Conservation (phyloP, 2,797 vertebrate species). For the Echeneis naucrates region DNA sequence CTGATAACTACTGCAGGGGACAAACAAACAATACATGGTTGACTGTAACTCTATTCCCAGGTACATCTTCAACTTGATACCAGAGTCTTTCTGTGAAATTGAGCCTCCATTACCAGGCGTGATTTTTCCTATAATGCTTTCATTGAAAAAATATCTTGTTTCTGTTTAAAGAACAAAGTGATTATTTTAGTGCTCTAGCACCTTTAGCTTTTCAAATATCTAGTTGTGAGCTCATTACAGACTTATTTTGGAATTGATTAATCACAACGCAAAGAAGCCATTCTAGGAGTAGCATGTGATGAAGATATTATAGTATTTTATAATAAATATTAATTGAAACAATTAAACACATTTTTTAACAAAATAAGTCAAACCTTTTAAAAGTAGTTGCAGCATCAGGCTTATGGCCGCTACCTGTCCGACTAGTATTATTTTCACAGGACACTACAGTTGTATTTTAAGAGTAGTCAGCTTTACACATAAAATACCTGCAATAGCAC, state of each 20-base stretch:
- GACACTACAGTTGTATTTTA: neutral
- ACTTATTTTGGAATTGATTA: neutral
- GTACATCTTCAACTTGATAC: conserved; percentile 51
- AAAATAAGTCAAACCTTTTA: too few relatives aligned
- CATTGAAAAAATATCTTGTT: too few relatives aligned
- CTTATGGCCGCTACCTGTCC: neutral
- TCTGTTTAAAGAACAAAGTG: too few relatives aligned
- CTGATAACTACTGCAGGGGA: conserved; percentile 16
- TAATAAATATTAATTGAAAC: neutral
- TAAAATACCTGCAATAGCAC: conserved; percentile 36
- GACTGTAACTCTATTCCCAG: conserved; percentile 49
- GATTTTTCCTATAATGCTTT: conserved; percentile 29
- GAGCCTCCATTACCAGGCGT: conserved; percentile 33
- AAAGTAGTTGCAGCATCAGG: neutral
- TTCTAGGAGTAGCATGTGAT: neutral
- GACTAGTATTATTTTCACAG: neutral
- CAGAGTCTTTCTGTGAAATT: conserved; percentile 41
- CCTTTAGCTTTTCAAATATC: neutral
- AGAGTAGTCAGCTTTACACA: neutral
- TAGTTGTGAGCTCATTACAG: neutral
- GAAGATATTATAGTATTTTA: neutral
- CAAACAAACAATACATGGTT: conserved; percentile 49
- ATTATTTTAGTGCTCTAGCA: neutral
- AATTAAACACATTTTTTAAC: too few relatives aligned
- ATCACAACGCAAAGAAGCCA: neutral